Evolutionary conservation across 2,113 vertebrate species (phyloP).

Genomic region (Thalassarche chlororhynchos): DNA sequence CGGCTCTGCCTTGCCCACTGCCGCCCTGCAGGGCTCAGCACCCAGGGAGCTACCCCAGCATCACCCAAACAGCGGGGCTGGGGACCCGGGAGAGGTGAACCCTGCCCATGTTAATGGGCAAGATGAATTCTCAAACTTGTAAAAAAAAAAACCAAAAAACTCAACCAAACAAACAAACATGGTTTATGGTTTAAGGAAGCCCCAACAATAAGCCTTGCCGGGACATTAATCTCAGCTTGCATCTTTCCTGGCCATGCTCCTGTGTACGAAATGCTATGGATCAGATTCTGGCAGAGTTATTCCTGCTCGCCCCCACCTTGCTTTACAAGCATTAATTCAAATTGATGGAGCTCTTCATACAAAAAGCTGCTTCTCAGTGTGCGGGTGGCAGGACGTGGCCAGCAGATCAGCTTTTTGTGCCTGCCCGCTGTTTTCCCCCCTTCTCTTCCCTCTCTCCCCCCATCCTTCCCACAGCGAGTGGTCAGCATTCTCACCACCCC

Average conservation of each 20-base stretch:
- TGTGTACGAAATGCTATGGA: fast-evolving
- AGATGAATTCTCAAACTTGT: neutral
- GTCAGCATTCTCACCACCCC: slow-evolving; percentile 36
- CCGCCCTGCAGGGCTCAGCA: neutral
- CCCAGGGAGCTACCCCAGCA: neutral
- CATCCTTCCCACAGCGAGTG: slow-evolving; percentile 11
- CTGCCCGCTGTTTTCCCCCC: neutral
- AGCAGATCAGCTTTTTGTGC: neutral
- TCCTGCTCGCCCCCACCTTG: neutral
- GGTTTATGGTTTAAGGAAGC: neutral
- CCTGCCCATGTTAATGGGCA: neutral
- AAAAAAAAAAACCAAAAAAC: neutral
- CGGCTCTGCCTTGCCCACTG: neutral
- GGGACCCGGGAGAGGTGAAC: fast-evolving
- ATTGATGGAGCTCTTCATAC: slow-evolving; percentile 13
- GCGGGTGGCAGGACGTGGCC: neutral
- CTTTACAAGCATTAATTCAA: slow-evolving; percentile 11
- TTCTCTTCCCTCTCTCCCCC: neutral
- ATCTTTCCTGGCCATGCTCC: neutral
- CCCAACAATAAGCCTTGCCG: neutral
- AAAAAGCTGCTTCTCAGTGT: neutral
- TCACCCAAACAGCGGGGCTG: neutral
- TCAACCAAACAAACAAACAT: neutral
- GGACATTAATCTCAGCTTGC: neutral
- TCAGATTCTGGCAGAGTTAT: neutral